Conservation (phyloP, 2,113 vertebrate genomes). For the Brachyhypopomus gauderio region DNA sequence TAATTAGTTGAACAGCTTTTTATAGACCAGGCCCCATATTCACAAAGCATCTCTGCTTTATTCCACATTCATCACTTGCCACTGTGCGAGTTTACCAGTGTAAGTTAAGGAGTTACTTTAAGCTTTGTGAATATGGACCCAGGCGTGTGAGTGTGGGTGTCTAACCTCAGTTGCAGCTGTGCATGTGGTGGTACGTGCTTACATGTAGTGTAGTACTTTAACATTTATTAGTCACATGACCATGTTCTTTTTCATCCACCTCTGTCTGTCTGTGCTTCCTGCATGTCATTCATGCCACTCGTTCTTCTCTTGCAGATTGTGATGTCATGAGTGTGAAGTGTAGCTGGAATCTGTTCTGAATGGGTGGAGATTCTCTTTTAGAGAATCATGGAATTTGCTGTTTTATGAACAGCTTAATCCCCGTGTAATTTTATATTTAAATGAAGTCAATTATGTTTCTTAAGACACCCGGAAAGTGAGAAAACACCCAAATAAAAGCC, state of each 20-base stretch:
- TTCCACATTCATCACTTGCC: background rate
- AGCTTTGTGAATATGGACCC: background rate
- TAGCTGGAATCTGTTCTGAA: constrained; percentile 89
- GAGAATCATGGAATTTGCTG: constrained; percentile 71
- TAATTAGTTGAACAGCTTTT: background rate
- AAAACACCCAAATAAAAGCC: constrained; percentile 44
- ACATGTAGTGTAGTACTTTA: background rate
- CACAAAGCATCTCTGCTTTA: background rate
- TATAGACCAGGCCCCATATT: background rate
- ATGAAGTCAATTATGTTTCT: constrained; percentile 54
- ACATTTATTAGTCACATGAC: constrained; percentile 3
- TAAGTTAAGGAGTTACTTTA: background rate
- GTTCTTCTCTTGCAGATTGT: constrained; percentile 94
- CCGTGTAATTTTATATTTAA: constrained; percentile 63
- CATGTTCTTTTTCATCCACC: constrained; percentile 53
- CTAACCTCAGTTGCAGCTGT: background rate
- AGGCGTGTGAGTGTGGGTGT: background rate
- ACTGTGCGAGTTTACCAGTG: background rate
- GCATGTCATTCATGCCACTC: constrained; percentile 76
- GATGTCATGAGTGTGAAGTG: constrained; percentile 90
- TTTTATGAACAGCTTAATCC: constrained; percentile 67
- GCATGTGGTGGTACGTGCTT: background rate
- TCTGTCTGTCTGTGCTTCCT: constrained; percentile 71
- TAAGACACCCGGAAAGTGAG: constrained; percentile 51
- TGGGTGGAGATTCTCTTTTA: constrained; percentile 82